Conservation (phyloP, 1,140 invertebrate species). For the Teleogryllus occipitalis region DNA sequence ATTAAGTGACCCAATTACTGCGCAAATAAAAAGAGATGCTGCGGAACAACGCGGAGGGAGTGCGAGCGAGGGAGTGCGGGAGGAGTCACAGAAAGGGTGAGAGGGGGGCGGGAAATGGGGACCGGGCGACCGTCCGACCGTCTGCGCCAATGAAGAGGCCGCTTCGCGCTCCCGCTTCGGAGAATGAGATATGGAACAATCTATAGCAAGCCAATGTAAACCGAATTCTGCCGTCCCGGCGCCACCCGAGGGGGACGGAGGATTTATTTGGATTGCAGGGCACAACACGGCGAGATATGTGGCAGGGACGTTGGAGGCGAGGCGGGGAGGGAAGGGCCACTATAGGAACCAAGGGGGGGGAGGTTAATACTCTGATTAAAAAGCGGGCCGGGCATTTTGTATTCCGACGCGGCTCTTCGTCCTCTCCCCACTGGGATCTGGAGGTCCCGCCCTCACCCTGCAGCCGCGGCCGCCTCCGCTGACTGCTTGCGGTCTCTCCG, state of each 20-base stretch:
- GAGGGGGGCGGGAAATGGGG: too few species aligned
- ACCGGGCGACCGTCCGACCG: neutral
- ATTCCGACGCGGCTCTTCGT: neutral
- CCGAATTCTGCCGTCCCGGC: neutral
- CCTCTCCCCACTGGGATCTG: neutral
- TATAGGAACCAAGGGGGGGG: neutral
- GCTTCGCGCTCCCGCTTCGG: neutral
- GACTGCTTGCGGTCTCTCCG: neutral
- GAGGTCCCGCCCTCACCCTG: neutral
- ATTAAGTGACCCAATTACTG: constrained; percentile 4
- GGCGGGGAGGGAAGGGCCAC: too few species aligned
- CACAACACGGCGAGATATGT: neutral
- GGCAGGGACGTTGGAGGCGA: neutral
- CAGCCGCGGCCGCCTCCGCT: neutral
- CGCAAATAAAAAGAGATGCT: neutral
- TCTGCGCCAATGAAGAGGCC: neutral
- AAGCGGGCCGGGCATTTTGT: neutral
- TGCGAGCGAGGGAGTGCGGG: too few species aligned
- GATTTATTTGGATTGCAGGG: neutral
- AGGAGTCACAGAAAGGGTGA: too few species aligned
- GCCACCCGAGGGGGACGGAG: neutral
- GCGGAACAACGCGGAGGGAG: neutral
- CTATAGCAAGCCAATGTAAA: neutral
- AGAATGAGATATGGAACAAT: constrained; percentile 5
- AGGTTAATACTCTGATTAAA: constrained; percentile 5